Base-by-base conservation (phyloP, 2,888 invertebrate genomes). In the Amphiduros pacificus region DNA sequence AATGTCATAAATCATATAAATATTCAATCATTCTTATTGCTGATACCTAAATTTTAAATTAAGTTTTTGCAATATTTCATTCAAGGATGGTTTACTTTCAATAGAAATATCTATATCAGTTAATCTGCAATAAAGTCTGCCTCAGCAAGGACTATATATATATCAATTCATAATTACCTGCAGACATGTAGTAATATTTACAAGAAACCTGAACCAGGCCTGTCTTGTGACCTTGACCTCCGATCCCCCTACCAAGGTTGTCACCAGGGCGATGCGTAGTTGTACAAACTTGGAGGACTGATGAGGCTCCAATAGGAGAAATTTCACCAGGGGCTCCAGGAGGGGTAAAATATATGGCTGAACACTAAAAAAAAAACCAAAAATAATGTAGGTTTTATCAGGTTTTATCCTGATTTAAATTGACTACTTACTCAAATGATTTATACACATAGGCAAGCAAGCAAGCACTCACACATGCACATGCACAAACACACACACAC, bases 221-320 rank as follows among this genome's bases (percentile, higher is more conserved):
- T n/a, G 41, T 36, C 63, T 59, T 27, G 55, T 56, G 31, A 24
- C 51, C 9, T 51, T 48, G n/a, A 61, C 67, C 6, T 64, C 60
- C 26, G 62, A 28, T 22, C 66, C 31, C 14, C 50, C 28, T 6
- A 75, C 60, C 27, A 77, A 63, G 22, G 64, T 63, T 27, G 64
- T 57, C 66, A 71, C 71, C 41, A 76, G 63, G 36, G 61, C 55
- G 5, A 56, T 48, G 56, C 72, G 65, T 28, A 73, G 61, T 24
- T 66, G 65, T 5, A 62, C 49, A 57, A 69, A 71, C 51, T 71
- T 66, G 2, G 66, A 60, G 14, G 66, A 69, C 24, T 71, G 70
- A 31, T 69, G 66, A 2, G 78, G 78, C 59, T 77, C 76, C 63
- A 74, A 63, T 29, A 77, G 62, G 1, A 75, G 67, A 66, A 74